These are phyloP conservation scores for Eulemur rufifrons DNA, from an alignment of 2,113 vertebrate species.

Conservation along the genomic window DNA sequence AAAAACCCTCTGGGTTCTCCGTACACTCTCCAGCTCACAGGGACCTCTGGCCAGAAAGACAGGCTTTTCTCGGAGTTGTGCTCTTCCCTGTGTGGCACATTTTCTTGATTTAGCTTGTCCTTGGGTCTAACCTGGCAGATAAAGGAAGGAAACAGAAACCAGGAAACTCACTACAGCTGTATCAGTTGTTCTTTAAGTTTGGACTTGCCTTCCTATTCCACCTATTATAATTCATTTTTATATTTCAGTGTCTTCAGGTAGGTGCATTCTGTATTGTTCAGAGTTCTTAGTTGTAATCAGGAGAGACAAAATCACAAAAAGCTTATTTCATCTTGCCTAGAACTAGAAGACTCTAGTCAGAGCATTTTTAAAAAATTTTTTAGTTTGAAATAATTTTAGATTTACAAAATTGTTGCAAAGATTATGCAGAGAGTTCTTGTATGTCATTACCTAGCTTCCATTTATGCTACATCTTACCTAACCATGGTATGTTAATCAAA, in stretches of 20 bases:
- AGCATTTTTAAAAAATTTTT: background rate
- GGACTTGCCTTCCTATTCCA: background rate
- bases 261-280: background rate
- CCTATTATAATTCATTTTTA: background rate
- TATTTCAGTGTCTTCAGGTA: background rate
- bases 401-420: background rate
- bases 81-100: background rate
- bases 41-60: background rate
- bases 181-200: background rate
- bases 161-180: background rate
- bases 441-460: background rate
- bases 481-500: background rate
- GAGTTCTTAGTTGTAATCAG: background rate
- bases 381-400: background rate
- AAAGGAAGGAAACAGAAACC: background rate
- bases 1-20: background rate
- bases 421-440: background rate
- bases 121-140: background rate
- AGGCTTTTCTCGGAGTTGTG: background rate
- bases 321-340: background rate
- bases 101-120: background rate
- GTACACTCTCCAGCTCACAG: background rate
- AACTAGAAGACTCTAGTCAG: background rate
- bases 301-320: background rate
- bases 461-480: background rate